Evolutionary conservation across 2,888 invertebrate genomes (phyloP), one percentile per base, ranked within the genome.

Genomic region (Brenthis hecate): DNA sequence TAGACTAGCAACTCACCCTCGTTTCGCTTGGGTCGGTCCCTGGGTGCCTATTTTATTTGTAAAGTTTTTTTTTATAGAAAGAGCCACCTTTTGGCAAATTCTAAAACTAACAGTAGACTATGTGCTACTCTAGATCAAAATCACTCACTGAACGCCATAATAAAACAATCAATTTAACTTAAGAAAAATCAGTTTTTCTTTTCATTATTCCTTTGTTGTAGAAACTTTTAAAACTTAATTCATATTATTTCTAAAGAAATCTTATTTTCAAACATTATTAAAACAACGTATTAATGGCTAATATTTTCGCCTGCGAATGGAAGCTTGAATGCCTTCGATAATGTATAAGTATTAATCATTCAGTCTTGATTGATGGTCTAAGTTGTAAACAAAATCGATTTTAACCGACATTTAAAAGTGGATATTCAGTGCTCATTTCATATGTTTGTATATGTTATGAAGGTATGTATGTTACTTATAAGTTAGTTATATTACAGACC

Each of bases 261-360:
- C 53, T 62, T 14, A 62, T 62, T 62, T 62, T 62, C 53, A 13
- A 53, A 23, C 3, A 14, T 53, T 62, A 62, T 43, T 54, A 54
- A 53, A 62, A 54, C 54, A 62, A 62, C 54, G 62, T 62, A 62
- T 54, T 53, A 62, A 16, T 14, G 51, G 50, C 60, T 60, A 60
- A 60, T 60, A 60, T 50, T 43, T 43, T 28, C 6, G 19, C 51
- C 16, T 36, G 16, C 50, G 36, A 65, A 65, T 57, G 51, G 57
- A 54, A 19, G 60, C 32, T 60, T 60, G 48, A 56, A 63, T 56
- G 76, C 78, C 81, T 82, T 80, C 85, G 83, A 85, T 86, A 84
- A 85, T 84, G 80, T 76, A 74, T 71, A 77, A 72, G 81, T 81
- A 84, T 86, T 86, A 85, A 85, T 86, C 74, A 73, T 71, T 51